Base-by-base conservation (phyloP, 1,140 invertebrate species). In the Drosophila burlai region DNA sequence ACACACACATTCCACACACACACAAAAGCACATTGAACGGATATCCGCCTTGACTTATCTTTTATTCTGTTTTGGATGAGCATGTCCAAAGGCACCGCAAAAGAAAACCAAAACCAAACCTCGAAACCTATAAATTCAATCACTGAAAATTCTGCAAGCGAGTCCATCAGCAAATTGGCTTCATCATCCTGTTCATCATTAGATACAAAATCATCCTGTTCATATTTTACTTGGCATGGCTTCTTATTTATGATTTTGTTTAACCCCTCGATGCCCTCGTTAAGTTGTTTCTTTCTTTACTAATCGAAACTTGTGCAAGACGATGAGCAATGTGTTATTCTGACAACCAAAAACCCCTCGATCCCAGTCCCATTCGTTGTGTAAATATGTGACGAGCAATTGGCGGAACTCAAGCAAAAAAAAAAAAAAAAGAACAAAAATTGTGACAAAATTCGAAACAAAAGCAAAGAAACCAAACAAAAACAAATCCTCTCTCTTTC, bases 171-270 rank as follows among this genome's bases (percentile, higher is more conserved):
- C 55, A 79, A 79, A 80, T 80, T 80, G 76, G 76, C 76, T 72
- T 73, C 45, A 64, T 43, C 50, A 66, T 34, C 24, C 24, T 24
- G 24, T 24, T 24, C 24, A 24, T 46, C 75, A 69, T 50, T 15
- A 66, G 50, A 55, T 16, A 57, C 21, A 24, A 15, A 24, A 15
- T 80, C 83, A 87, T 80, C 6, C 43, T 40, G 63, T 57, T 42
- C 69, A 73, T 74, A 73, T 74, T 43, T 21, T 78, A 78, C 62
- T 90, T 84, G 68, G 84, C 84, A 89, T 89, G 84, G 84, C 84
- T 89, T 89, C 29, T 89, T 84, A 69, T 55, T 84, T 73, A 79
- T 84, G 64, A 78, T 84, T 79, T 81, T 42, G 46, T 72, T 73
- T 81, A 62, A 78, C 68, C 63, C 72, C 55, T 15, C n/a, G 50